Percentiles rank a stretch among this genome's conserved stretches.
These are phyloP conservation scores for Eciton burchellii DNA, from an alignment of 1,140 invertebrate species.

Conservation along the genomic window DNA sequence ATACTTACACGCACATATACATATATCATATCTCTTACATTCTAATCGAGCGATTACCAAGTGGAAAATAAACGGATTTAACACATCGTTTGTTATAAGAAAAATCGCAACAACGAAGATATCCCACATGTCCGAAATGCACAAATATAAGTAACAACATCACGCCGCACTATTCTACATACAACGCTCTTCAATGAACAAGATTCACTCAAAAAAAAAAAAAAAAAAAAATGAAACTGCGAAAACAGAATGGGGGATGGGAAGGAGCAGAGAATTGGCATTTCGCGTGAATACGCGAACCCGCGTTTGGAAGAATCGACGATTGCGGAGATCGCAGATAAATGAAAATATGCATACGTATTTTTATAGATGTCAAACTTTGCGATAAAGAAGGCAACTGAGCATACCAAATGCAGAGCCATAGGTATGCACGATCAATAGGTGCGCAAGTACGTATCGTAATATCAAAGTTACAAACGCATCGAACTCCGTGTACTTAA, in stretches of 20 bases:
- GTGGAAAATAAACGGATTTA: conserved; percentile 70
- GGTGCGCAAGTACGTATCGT: conserved; percentile 55
- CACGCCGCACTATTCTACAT: conserved; percentile 45
- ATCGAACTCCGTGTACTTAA: conserved; percentile 62
- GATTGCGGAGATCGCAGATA: conserved; percentile 32
- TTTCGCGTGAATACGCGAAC: conserved; percentile 1
- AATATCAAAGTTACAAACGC: conserved; percentile 71
- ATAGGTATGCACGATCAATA: conserved; percentile 64
- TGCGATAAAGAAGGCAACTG: conserved; percentile 35
- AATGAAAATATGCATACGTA: background rate
- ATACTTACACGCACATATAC: conserved; percentile 61
- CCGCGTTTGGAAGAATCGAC: conserved; percentile 29
- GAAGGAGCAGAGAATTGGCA: conserved; percentile 10
- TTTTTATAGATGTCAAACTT: conserved; percentile 35
- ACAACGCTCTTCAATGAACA: conserved; percentile 42
- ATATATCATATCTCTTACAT: conserved; percentile 80
- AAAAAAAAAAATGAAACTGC: no score
- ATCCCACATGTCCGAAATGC: conserved; percentile 54
- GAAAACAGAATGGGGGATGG: conserved; percentile 47
- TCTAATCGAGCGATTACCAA: conserved; percentile 74
- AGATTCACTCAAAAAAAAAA: conserved; percentile 50
- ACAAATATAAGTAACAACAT: conserved; percentile 58
- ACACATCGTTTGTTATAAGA: conserved; percentile 64
- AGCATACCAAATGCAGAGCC: conserved; percentile 65
- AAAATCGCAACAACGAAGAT: conserved; percentile 59